These are phyloP conservation scores for Hydropsyche betteni DNA, from an alignment of 2,888 invertebrate species.

Conservation along the genomic window DNA sequence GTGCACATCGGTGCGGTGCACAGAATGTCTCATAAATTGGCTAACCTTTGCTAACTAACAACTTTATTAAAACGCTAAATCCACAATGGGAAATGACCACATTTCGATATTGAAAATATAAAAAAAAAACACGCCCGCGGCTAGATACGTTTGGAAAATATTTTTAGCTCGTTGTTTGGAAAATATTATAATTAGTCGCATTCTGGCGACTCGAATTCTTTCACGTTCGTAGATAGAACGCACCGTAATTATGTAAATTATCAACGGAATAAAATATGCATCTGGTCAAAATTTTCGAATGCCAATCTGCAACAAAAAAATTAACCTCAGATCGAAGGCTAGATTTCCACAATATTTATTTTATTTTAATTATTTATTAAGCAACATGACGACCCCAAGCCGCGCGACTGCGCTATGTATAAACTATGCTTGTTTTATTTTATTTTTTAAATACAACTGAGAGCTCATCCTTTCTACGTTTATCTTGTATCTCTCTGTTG, in stretches of 20 bases:
- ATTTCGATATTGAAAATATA: background rate
- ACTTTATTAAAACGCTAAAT: conserved; percentile 30
- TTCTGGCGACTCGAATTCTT: background rate
- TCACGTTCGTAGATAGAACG: background rate
- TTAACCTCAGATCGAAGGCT: too few relatives aligned
- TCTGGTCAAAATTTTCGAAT: too few relatives aligned
- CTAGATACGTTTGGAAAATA: background rate
- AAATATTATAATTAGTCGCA: conserved; percentile 4
- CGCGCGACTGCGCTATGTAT: background rate
- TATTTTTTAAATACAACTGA: conserved; percentile 17
- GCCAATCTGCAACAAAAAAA: too few relatives aligned
- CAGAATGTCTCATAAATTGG: conserved; percentile 32
- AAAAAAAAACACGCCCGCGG: background rate
- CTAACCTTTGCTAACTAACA: conserved; percentile 25
- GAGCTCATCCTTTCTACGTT: conserved; percentile 36
- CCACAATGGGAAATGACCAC: background rate
- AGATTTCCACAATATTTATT: too few relatives aligned
- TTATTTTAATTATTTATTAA: too few relatives aligned
- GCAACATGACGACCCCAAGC: too few relatives aligned
- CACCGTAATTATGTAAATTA: conserved; percentile 2
- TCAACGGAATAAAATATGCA: background rate
- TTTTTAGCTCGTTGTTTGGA: background rate
- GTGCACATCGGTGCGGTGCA: conserved; percentile 39
- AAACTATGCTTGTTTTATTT: conserved; percentile 9
- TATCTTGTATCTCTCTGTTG: conserved; percentile 38